A percentile compares a stretch with the other conserved stretches of the same genome.
Conservation (phyloP, 2,113 vertebrate species). For the Coryphaenoides rupestris region DNA sequence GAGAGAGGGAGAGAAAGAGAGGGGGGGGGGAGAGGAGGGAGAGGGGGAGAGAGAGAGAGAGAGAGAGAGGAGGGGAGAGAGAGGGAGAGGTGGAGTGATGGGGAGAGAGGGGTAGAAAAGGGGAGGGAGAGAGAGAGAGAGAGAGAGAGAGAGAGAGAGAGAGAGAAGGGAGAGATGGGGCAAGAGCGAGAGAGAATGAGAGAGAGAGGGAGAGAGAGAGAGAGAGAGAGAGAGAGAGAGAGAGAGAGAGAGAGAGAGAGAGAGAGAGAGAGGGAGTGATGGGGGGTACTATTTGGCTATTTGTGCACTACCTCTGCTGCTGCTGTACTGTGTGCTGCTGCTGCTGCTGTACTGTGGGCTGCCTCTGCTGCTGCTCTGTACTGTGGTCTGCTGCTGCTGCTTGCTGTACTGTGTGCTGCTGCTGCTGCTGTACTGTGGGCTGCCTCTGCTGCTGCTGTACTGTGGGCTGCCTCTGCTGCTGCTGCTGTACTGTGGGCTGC, state of each 20-base stretch:
- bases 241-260: not conserved
- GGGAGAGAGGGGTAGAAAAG: constrained; percentile 34
- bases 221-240: not conserved
- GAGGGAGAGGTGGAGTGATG: constrained; percentile 14
- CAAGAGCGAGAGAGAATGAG: not conserved
- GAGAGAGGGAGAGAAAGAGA: constrained; percentile 5
- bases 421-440: too few species aligned
- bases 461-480: too few species aligned
- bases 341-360: too few species aligned
- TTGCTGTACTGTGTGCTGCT: too few species aligned
- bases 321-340: too few species aligned
- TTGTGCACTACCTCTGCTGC: too few species aligned
- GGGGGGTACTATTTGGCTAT: too few species aligned
- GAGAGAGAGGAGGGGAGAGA: not conserved
- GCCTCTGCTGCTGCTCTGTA: too few species aligned
- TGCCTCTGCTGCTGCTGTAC: too few species aligned
- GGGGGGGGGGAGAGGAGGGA: not conserved
- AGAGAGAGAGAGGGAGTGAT: not conserved
- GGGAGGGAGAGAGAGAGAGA: not conserved
- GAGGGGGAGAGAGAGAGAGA: not conserved
- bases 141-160: constrained; percentile 8
- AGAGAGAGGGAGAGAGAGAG: constrained; percentile 14
- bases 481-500: too few species aligned
- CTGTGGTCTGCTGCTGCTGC: too few species aligned
- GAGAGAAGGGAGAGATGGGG: not conserved